A percentile compares a stretch with the other conserved stretches of the same genome.
Conservation (phyloP, 2,888 invertebrate species). For the Tholera decimalis region DNA sequence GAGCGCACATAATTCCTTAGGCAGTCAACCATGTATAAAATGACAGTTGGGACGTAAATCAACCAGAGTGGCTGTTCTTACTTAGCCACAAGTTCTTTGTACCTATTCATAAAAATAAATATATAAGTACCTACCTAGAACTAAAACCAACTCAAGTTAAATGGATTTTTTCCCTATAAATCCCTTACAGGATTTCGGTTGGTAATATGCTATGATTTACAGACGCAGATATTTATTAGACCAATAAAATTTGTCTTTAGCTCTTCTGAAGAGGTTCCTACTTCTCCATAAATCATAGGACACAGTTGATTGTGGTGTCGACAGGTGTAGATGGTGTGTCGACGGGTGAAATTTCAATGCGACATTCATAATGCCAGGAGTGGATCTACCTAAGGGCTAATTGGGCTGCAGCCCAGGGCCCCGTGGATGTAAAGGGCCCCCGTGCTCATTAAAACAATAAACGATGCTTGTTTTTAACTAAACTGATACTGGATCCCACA, state of each 20-base stretch:
- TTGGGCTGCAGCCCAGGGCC: too few species aligned
- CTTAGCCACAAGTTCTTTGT: too few species aligned
- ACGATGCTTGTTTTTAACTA: too few species aligned
- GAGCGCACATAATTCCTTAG: too few species aligned
- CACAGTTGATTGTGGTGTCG: constrained; percentile 9
- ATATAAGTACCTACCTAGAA: not conserved
- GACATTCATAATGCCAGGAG: too few species aligned
- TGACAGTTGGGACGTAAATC: too few species aligned
- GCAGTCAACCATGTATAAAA: too few species aligned
- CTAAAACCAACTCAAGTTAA: constrained; percentile 47
- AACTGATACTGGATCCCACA: too few species aligned
- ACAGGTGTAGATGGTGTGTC: constrained; percentile 5
- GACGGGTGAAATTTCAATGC: not conserved
- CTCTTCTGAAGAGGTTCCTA: constrained; percentile 60
- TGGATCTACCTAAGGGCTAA: too few species aligned
- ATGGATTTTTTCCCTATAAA: constrained; percentile 69
- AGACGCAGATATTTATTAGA: constrained; percentile 76
- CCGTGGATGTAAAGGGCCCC: too few species aligned
- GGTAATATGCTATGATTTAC: constrained; percentile 79
- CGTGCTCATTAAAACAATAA: too few species aligned
- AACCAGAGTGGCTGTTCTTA: too few species aligned
- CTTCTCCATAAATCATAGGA: constrained; percentile 69
- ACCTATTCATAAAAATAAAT: not conserved
- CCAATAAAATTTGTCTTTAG: constrained; percentile 81
- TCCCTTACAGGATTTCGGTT: constrained; percentile 65